phyloP scores from a whole-genome alignment of 2,888 invertebrate species.

The Thereva nobilitata region DNA sequence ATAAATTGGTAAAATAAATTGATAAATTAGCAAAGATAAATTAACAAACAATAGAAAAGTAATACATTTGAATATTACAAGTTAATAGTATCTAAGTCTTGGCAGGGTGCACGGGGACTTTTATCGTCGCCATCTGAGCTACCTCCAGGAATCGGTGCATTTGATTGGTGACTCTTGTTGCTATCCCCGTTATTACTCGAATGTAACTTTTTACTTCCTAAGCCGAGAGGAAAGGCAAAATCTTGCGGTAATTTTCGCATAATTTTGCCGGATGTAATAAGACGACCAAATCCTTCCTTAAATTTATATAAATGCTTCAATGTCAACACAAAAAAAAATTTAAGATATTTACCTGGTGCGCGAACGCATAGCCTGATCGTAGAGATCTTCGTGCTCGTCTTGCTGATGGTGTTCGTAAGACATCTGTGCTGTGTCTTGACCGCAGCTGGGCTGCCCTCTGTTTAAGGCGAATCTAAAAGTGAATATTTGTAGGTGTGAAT shows the following conservation, averaged over 20 bases:
- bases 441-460: slow-evolving; percentile 71
- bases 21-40: too few species aligned
- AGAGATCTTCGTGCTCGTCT: slow-evolving; percentile 87
- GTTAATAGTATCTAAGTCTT: slow-evolving; percentile 75
- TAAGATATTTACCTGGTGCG: slow-evolving; percentile 70
- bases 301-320: not conserved
- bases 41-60: slow-evolving; percentile 14
- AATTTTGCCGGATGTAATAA: slow-evolving; percentile 96
- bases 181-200: slow-evolving; percentile 44
- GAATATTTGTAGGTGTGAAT: not conserved
- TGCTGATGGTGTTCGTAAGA: slow-evolving; percentile 83
- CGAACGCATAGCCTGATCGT: slow-evolving; percentile 97
- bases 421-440: slow-evolving; percentile 74
- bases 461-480: slow-evolving; percentile 75
- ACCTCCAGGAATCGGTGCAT: slow-evolving; percentile 50
- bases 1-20: too few species aligned
- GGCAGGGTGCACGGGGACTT: slow-evolving; percentile 67
- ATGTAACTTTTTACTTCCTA: slow-evolving; percentile 58
- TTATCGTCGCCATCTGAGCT: slow-evolving; percentile 50
- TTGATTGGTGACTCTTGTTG: slow-evolving; percentile 51
- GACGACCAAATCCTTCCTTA: slow-evolving; percentile 88
- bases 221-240: slow-evolving; percentile 71
- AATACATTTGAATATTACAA: slow-evolving; percentile 57
- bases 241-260: slow-evolving; percentile 87
- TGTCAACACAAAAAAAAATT: not conserved